Evolutionary conservation across 2,113 vertebrate species (phyloP).

Genomic region (Percina caprodes): DNA sequence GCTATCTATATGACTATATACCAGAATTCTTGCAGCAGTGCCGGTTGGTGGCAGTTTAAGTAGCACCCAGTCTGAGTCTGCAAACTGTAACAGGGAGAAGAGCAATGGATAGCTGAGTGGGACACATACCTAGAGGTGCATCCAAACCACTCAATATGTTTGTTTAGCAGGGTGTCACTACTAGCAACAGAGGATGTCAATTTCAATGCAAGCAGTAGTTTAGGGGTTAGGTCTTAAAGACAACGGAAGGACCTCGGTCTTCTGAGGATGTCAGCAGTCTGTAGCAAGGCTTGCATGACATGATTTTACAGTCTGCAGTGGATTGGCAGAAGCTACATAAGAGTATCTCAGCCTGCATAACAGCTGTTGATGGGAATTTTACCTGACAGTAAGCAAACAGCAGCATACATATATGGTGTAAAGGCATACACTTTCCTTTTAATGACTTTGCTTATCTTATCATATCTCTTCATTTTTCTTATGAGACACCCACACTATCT

Average conservation of each 20-base stretch:
- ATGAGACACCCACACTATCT: not conserved
- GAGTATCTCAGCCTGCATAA: constrained; percentile 1
- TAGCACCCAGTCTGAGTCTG: constrained; percentile 56
- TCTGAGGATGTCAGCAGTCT: constrained; percentile 44
- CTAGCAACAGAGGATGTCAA: constrained; percentile 69
- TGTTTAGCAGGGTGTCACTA: constrained; percentile 73
- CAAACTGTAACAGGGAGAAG: constrained; percentile 64
- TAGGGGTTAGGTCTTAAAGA: constrained; percentile 39
- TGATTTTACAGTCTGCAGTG: constrained; percentile 23
- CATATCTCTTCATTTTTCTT: not conserved
- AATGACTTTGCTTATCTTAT: not conserved
- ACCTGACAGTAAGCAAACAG: not conserved
- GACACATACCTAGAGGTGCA: constrained; percentile 73
- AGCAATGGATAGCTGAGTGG: constrained; percentile 70
- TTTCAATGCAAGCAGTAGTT: constrained; percentile 53
- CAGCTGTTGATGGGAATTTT: constrained; percentile 45
- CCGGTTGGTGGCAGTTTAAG: constrained; percentile 49
- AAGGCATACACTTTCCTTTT: not conserved
- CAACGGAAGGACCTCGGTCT: constrained; percentile 36
- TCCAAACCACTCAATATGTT: constrained; percentile 79
- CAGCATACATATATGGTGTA: not conserved
- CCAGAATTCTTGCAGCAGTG: constrained; percentile 26
- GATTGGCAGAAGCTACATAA: constrained; percentile 18
- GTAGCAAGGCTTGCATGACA: constrained; percentile 22
- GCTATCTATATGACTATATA: not conserved